Evolutionary conservation across 2,888 invertebrate genomes (phyloP).

Genomic region (Sthenelais limicola): DNA sequence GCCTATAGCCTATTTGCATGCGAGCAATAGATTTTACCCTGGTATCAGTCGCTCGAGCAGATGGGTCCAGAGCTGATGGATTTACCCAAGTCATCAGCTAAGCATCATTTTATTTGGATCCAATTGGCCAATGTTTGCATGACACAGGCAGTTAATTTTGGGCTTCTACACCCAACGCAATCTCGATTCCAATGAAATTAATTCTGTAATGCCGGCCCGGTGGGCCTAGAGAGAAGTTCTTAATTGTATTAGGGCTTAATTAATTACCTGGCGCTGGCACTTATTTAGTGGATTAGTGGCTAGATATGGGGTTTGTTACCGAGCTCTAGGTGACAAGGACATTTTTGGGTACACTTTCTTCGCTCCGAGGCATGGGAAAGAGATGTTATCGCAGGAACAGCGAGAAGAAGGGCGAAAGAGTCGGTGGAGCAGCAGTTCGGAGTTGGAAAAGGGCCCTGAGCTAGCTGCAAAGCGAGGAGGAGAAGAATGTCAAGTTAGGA

Average conservation of each 20-base stretch:
- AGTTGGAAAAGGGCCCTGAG: too few relatives aligned
- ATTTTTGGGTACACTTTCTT: too few relatives aligned
- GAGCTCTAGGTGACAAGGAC: too few relatives aligned
- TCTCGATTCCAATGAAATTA: slow-evolving; percentile 36
- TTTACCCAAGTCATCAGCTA: slow-evolving; percentile 31
- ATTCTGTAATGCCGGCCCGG: slow-evolving; percentile 25
- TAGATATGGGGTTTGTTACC: too few relatives aligned
- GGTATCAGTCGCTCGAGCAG: slow-evolving; percentile 10
- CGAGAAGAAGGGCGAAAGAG: too few relatives aligned
- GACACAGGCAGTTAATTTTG: slow-evolving; percentile 15
- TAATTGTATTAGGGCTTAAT: slow-evolving; percentile 37
- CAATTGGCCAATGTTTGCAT: slow-evolving; percentile 35
- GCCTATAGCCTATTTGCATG: too few relatives aligned
- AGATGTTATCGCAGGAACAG: too few relatives aligned
- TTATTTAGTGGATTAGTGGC: slow-evolving; percentile 19
- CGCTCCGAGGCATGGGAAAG: too few relatives aligned
- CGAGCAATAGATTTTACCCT: too few relatives aligned
- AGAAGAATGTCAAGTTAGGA: too few relatives aligned
- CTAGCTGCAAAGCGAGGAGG: too few relatives aligned
- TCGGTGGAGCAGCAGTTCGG: too few relatives aligned
- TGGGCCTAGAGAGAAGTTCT: slow-evolving; percentile 10
- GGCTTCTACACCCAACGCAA: not conserved
- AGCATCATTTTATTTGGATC: slow-evolving; percentile 25
- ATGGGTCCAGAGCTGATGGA: slow-evolving; percentile 14
- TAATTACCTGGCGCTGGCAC: slow-evolving; percentile 34